Base-by-base conservation (phyloP, 2,888 invertebrate species). In the Drosophila atripex region DNA sequence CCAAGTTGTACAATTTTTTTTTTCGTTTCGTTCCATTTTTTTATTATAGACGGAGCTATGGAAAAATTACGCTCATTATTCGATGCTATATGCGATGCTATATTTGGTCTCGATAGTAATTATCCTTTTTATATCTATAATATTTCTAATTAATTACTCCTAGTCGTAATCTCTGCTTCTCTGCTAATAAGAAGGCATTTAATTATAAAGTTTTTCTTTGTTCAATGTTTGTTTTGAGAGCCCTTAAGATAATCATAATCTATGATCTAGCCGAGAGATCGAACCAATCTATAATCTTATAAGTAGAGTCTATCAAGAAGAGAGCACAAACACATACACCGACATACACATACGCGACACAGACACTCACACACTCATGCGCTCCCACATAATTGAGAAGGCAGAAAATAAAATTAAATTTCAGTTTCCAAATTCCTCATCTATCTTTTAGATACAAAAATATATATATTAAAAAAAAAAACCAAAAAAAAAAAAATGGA, bases 41-140 rank as follows among this genome's bases (percentile, higher is more conserved):
- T 82, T 84, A 78, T 87, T 87, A 83, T 88, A 84, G 84, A 86
- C 83, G 83, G 83, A 84, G 74, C 84, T 73, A 84, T 84, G 88
- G 84, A 88, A 88, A 84, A 84, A 84, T 71, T 84, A 88, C 84
- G 84, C 84, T 84, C 84, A 84, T 83, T 84, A 88, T 84, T 88
- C 88, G 84, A 84, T 79, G 88, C 88, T 83, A 88, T 84, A 68
- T 84, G 84, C 84, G 84, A 84, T 86, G 84, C 84, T 84, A 84
- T 84, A 83, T 84, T 84, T 88, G 84, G 84, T 88, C 84, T 84
- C 86, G 84, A 84, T 88, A 84, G 84, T 84, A 84, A 84, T 84
- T 84, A 84, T 84, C 86, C 86, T 79, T 76, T 84, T 87, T 50
- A 71, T 71, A 64, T 32, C 75, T 86, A 86, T 74, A 79, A 49